Conservation (phyloP, 2,797 vertebrate genomes). For the Characodon lateralis region DNA sequence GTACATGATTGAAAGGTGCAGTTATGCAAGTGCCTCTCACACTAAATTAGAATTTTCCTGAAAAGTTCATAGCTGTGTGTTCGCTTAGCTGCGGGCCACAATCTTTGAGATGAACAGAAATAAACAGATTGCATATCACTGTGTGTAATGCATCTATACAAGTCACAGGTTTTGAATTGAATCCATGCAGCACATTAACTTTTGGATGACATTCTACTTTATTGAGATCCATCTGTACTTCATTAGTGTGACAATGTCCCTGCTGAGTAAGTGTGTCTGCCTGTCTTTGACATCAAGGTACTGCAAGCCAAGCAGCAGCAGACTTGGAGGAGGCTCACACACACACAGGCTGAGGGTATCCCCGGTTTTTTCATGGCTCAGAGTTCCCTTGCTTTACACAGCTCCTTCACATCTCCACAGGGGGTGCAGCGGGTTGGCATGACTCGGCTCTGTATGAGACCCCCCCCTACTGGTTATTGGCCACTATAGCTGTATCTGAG, state of each 20-base stretch:
- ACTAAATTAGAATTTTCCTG: not conserved
- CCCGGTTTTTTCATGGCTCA: conserved; percentile 70
- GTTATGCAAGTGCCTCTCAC: not conserved
- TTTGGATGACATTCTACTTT: not conserved
- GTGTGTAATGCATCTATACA: not conserved
- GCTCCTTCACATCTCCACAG: conserved; percentile 76
- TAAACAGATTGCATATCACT: not conserved
- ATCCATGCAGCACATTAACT: not conserved
- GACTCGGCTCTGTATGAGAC: conserved; percentile 44
- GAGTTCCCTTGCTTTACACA: conserved; percentile 72
- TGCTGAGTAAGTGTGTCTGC: conserved; percentile 31
- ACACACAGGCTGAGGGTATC: conserved; percentile 56
- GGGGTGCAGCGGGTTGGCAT: conserved; percentile 58
- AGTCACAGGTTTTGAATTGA: not conserved
- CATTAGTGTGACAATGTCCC: conserved; percentile 7
- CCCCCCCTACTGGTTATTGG: conserved; percentile 71
- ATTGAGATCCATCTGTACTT: not conserved
- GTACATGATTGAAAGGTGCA: not conserved
- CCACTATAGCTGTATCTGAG: conserved; percentile 48
- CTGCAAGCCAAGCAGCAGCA: conserved; percentile 36
- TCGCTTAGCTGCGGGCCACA: not conserved
- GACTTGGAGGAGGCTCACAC: conserved; percentile 9
- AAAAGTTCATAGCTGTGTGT: not conserved
- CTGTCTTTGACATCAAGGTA: not conserved
- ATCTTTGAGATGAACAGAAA: not conserved